A percentile compares a stretch with the other conserved stretches of the same genome.
phyloP scores from a whole-genome alignment of 2,888 invertebrate genomes.

The Aelia acuminata region DNA sequence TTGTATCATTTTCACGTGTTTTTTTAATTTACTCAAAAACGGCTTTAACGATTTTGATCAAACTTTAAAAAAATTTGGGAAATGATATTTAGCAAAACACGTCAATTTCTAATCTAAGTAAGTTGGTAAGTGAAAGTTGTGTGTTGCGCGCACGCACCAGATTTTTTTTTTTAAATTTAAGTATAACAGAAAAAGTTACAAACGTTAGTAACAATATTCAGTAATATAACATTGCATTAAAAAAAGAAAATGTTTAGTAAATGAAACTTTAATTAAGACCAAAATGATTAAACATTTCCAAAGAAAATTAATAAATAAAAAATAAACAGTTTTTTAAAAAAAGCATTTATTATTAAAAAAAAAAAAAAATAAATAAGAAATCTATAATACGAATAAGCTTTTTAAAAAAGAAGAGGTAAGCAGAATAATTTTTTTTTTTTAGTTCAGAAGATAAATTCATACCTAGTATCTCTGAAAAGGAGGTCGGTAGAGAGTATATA shows the following conservation, averaged over 20 bases:
- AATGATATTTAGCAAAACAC: too few relatives aligned
- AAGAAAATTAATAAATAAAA: neutral
- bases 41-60: too few relatives aligned
- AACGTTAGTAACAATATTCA: neutral
- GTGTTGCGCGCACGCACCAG: too few relatives aligned
- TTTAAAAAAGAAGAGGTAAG: neutral
- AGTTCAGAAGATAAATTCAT: constrained; percentile 3
- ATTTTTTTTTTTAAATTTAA: neutral
- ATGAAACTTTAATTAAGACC: neutral
- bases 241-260: neutral
- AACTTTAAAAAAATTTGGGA: too few relatives aligned
- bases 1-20: too few relatives aligned
- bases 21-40: too few relatives aligned
- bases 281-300: neutral
- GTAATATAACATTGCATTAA: neutral
- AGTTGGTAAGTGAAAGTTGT: too few relatives aligned
- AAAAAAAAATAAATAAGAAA: neutral
- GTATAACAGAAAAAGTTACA: neutral
- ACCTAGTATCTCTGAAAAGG: constrained; percentile 57
- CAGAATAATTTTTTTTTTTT: neutral
- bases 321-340: neutral
- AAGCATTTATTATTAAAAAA: neutral
- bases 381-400: neutral
- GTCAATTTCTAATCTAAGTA: too few relatives aligned
- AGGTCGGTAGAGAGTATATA: constrained; percentile 67